These are phyloP conservation scores for Steatornis caripensis DNA, from an alignment of 2,113 vertebrate genomes.

Conservation along the genomic window DNA sequence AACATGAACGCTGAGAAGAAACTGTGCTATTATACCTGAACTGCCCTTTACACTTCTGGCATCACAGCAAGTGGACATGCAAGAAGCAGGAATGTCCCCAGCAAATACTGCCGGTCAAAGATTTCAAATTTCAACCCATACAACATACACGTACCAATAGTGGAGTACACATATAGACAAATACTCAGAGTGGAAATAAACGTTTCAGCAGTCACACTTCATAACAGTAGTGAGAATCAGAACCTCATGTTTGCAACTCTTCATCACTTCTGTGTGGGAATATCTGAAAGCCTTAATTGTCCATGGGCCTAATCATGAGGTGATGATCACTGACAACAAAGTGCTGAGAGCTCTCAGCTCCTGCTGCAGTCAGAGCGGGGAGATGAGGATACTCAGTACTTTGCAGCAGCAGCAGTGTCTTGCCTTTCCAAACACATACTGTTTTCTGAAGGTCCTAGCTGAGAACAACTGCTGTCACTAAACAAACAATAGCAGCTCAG, in stretches of 20 bases:
- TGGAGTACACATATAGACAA: not conserved
- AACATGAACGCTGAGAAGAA: not conserved
- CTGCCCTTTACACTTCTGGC: not conserved
- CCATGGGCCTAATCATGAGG: not conserved
- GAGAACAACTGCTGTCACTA: not conserved
- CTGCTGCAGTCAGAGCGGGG: not conserved
- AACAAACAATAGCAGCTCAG: not conserved
- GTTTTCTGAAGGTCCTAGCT: not conserved
- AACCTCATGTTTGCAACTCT: constrained; percentile 20
- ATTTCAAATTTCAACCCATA: not conserved
- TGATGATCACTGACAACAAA: not conserved
- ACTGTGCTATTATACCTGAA: not conserved
- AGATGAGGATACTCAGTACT: not conserved
- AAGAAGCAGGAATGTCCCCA: not conserved
- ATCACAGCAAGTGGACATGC: not conserved
- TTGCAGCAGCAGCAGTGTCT: not conserved
- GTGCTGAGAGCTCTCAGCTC: not conserved
- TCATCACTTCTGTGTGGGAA: not conserved
- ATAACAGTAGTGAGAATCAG: not conserved
- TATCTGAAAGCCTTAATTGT: constrained; percentile 3
- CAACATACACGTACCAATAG: not conserved
- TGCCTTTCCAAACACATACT: not conserved
- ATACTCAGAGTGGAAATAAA: not conserved
- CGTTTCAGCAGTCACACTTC: not conserved
- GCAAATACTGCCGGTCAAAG: not conserved